Percentiles rank a stretch among this genome's conserved stretches.
Evolutionary conservation across 2,888 invertebrate genomes (phyloP).

Genomic region (Agonum fuliginosum): DNA sequence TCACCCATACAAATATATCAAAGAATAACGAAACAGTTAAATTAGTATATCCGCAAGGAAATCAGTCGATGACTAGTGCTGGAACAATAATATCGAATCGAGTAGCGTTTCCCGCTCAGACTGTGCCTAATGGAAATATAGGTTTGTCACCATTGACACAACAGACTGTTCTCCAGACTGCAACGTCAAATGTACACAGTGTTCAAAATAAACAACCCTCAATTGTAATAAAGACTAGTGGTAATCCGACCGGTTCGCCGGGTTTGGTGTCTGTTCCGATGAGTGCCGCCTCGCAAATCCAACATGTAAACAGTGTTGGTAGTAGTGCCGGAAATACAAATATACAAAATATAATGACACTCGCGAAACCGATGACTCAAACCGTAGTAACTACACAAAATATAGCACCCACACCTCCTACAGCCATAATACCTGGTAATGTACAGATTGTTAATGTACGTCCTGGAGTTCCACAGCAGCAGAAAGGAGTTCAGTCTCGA

Average conservation of each 20-base stretch:
- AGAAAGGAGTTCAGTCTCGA: slow-evolving; percentile 86
- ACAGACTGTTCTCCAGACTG: slow-evolving; percentile 75
- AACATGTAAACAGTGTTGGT: slow-evolving; percentile 73
- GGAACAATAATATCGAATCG: slow-evolving; percentile 76
- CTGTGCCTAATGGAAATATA: slow-evolving; percentile 82
- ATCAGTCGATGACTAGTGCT: slow-evolving; percentile 73
- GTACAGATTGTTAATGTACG: slow-evolving; percentile 91
- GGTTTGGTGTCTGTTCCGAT: slow-evolving; percentile 80
- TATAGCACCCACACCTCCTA: slow-evolving; percentile 78
- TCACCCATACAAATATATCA: slow-evolving; percentile 63
- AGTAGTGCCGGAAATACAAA: slow-evolving; percentile 71
- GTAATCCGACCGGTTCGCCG: slow-evolving; percentile 70
- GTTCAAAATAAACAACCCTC: slow-evolving; percentile 70
- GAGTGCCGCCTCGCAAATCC: slow-evolving; percentile 69
- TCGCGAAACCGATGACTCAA: slow-evolving; percentile 77
- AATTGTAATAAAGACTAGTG: slow-evolving; percentile 71
- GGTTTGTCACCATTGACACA: slow-evolving; percentile 75
- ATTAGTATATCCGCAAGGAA: slow-evolving; percentile 75
- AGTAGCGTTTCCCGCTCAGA: slow-evolving; percentile 79
- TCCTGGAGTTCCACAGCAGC: slow-evolving; percentile 82
- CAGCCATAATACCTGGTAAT: slow-evolving; percentile 81
- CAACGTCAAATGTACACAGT: slow-evolving; percentile 71
- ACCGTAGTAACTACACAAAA: slow-evolving; percentile 78
- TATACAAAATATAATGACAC: slow-evolving; percentile 80
- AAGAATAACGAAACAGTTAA: slow-evolving; percentile 76